Conservation (phyloP, 2,113 vertebrate species). For the Rhombomys opimus region DNA sequence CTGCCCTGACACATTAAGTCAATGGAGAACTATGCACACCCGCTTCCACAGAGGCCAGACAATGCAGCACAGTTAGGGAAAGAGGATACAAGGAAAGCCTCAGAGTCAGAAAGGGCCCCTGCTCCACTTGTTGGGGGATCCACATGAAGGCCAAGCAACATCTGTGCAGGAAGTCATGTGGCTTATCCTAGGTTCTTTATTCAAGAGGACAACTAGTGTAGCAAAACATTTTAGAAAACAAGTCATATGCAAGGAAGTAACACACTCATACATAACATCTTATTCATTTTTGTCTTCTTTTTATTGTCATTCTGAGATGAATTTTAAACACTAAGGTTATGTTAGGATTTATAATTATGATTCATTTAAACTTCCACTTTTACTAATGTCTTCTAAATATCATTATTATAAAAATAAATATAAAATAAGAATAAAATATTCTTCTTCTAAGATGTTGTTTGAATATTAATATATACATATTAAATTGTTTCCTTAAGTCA, state of each 20-base stretch:
- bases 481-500: not conserved
- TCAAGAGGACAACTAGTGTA: not conserved
- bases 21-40: too few species aligned
- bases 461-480: not conserved
- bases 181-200: too few species aligned
- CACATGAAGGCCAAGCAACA: too few species aligned
- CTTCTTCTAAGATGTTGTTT: not conserved
- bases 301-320: not conserved
- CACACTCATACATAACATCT: not conserved
- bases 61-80: too few species aligned
- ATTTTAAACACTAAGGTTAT: not conserved
- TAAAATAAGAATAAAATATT: not conserved
- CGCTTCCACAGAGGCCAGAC: too few species aligned
- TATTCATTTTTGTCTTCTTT: not conserved
- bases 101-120: too few species aligned
- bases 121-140: too few species aligned
- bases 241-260: not conserved
- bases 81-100: too few species aligned
- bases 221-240: not conserved
- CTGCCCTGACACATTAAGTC: too few species aligned
- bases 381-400: not conserved
- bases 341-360: not conserved
- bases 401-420: not conserved
- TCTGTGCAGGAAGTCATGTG: too few species aligned
- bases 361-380: not conserved